Evolutionary conservation across 2,888 invertebrate species (phyloP).

Genomic region (Mallateleia sp.): DNA sequence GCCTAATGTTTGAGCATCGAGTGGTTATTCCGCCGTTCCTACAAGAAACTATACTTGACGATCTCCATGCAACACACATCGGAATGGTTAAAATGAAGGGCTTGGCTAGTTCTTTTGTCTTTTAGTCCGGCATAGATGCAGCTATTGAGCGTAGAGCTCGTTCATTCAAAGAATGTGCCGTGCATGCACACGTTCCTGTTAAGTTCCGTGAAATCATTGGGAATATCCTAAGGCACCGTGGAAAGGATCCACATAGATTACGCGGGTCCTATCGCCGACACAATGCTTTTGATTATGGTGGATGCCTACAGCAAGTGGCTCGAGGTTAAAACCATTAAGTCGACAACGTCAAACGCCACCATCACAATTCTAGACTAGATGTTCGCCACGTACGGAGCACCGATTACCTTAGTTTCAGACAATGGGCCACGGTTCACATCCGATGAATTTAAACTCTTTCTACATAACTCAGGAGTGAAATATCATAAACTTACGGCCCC

Average conservation of each 20-base stretch:
- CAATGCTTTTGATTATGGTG: slow-evolving; percentile 10
- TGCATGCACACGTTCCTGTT: slow-evolving; percentile 28
- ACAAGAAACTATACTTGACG: neutral
- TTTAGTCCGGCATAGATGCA: slow-evolving; percentile 41
- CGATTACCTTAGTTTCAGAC: slow-evolving; percentile 44
- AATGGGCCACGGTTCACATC: slow-evolving; percentile 37
- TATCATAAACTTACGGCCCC: slow-evolving; percentile 11
- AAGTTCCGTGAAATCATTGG: slow-evolving; percentile 26
- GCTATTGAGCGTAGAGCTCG: slow-evolving; percentile 29
- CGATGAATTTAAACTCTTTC: slow-evolving; percentile 52
- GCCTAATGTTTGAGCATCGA: slow-evolving; percentile 35
- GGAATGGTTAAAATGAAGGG: slow-evolving; percentile 34
- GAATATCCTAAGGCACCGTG: slow-evolving; percentile 32
- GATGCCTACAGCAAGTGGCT: neutral
- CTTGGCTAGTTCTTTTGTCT: neutral
- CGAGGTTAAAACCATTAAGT: slow-evolving; percentile 19
- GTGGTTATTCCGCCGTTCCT: slow-evolving; percentile 3
- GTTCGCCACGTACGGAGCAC: slow-evolving; percentile 55
- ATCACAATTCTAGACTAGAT: slow-evolving; percentile 32
- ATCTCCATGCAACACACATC: slow-evolving; percentile 33
- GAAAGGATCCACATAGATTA: slow-evolving; percentile 39
- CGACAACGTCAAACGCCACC: slow-evolving; percentile 14
- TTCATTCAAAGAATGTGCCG: slow-evolving; percentile 38
- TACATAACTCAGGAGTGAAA: slow-evolving; percentile 7
- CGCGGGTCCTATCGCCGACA: slow-evolving; percentile 37